Base-by-base conservation (phyloP, 2,888 invertebrate species). In the Brachyptera putata region DNA sequence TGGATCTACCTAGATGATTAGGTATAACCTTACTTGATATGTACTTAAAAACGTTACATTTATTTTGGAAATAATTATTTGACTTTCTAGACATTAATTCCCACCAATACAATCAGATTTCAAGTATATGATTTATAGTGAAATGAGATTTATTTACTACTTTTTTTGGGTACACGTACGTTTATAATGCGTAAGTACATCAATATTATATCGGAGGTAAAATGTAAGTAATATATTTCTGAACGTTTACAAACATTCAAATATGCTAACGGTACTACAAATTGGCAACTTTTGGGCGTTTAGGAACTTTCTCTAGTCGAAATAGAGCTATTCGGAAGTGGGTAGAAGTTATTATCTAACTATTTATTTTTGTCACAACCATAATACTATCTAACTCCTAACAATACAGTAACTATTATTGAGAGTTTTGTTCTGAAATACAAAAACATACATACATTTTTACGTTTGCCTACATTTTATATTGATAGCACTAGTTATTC, bases 321-420 rank as follows among this genome's bases (percentile, higher is more conserved):
- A 53, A 53, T 36, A 22, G 53, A 53, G 36, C 53, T 53, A 53
- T 21, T 16, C 21, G 24, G 53, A 53, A 34, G 34, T 18, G 16
- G 43, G 21, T 11, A 21, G 26, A 49, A 39, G 24, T 14, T 49
- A n/a, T 49, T 24, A 49, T 49, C 16, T 25, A 18, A 30, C 7
- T 53, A 34, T 7, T n/a, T 36, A 36, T n/a, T 11, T 57, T 30
- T 43, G 46, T 61, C 61, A 61, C 61, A 61, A 61, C 61, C 61
- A 61, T 61, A 34, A 58, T 34, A 56, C 30, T 30, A 30, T 30
- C 43, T 9, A 39, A n/a, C 7, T 14, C 43, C 34, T 50, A 53
- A 16, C 53, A 30, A 16, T 16, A 36, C 34, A 22, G 21, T 16
- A 25, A 36, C 14, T 30, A 16, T 22, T 53, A 34, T 53, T 30